These are phyloP conservation scores for Petrocephalus zakoni DNA, from an alignment of 2,113 vertebrate species.

Conservation along the genomic window DNA sequence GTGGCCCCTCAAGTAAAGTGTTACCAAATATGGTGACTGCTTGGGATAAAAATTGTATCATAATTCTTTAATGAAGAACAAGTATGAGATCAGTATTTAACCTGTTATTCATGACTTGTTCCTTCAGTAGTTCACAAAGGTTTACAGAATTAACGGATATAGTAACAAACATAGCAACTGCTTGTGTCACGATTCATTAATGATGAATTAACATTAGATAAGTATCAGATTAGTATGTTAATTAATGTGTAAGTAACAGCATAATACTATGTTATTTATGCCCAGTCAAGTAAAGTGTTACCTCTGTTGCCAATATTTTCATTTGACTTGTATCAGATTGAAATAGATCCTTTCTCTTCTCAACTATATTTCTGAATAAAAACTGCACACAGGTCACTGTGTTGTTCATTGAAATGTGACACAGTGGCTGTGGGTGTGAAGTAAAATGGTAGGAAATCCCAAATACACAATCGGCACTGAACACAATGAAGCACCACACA, in stretches of 20 bases:
- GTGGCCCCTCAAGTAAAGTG: no score
- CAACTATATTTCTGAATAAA: neutral
- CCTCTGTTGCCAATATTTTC: neutral
- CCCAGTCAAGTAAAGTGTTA: neutral
- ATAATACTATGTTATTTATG: neutral
- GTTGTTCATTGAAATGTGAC: neutral
- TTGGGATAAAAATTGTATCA: neutral
- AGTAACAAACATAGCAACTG: neutral
- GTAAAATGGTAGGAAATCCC: conserved; percentile 6
- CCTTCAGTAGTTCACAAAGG: neutral
- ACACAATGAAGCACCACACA: neutral
- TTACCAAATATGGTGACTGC: no score
- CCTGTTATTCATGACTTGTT: neutral
- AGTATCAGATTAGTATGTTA: neutral
- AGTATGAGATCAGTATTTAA: neutral
- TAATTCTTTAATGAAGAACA: neutral
- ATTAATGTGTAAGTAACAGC: neutral
- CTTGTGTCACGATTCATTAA: neutral
- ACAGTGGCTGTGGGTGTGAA: neutral
- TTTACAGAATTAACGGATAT: neutral
- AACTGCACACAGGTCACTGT: neutral
- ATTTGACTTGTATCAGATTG: neutral
- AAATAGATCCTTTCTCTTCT: conserved; percentile 1
- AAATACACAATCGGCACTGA: neutral
- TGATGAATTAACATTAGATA: neutral